phyloP scores from a whole-genome alignment of 2,888 invertebrate species.

The Eledona agricola region DNA sequence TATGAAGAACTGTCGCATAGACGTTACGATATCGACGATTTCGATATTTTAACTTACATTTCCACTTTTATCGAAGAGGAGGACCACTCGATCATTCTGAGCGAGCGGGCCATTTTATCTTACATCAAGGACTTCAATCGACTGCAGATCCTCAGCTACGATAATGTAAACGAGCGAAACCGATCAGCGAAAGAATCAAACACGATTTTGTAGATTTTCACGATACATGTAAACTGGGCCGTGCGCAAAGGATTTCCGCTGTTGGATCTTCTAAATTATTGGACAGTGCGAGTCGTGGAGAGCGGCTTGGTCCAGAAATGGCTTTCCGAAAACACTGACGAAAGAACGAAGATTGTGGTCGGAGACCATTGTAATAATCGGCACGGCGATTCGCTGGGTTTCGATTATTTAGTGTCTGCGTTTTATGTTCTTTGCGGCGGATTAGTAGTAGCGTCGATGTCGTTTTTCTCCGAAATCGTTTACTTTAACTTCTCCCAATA shows the following conservation, averaged over 20 bases:
- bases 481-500: no score
- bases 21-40: neutral
- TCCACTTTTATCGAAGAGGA: neutral
- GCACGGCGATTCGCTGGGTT: no score
- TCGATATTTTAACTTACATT: neutral
- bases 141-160: neutral
- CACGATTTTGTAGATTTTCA: constrained; percentile 3
- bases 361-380: no score
- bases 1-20: neutral
- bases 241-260: constrained; percentile 4
- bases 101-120: neutral
- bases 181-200: no score
- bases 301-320: constrained; percentile 5
- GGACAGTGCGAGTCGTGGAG: neutral
- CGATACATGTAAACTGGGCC: neutral
- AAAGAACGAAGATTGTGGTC: no score
- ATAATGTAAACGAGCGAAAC: neutral
- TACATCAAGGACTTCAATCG: neutral
- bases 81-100: neutral
- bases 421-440: no score
- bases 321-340: no score
- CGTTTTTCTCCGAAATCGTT: no score
- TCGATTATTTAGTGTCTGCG: no score
- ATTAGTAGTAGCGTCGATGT: no score
- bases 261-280: neutral